Evolutionary conservation across 2,113 vertebrate species (phyloP).

Genomic region (Muntiacus reevesi): DNA sequence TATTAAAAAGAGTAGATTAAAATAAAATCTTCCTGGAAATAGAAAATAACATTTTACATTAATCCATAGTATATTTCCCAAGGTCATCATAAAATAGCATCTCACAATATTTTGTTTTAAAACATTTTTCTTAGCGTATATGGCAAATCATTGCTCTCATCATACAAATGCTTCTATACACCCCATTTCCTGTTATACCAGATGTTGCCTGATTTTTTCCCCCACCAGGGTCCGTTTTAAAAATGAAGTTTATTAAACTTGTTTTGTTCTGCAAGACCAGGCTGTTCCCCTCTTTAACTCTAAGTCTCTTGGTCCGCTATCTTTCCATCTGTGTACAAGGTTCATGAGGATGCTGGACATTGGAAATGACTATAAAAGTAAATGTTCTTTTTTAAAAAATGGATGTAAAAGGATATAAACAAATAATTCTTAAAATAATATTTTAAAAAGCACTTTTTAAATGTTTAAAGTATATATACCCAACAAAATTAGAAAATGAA

Average conservation of each 20-base stretch:
- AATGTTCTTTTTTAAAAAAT: conserved; percentile 40
- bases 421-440: not conserved
- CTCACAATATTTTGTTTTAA: conserved; percentile 72
- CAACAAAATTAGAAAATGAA: conserved; percentile 2
- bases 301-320: conserved; percentile 49
- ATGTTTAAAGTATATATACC: not conserved
- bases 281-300: conserved; percentile 59
- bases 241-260: conserved; percentile 74
- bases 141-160: conserved; percentile 76
- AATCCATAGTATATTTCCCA: conserved; percentile 68
- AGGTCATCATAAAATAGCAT: conserved; percentile 65
- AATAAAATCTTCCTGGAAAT: conserved; percentile 67
- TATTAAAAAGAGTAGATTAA: conserved; percentile 50
- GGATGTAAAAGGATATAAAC: conserved; percentile 18
- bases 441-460: not conserved
- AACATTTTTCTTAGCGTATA: conserved; percentile 73
- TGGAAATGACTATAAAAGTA: conserved; percentile 61
- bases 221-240: conserved; percentile 63
- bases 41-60: conserved; percentile 75
- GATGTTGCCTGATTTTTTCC: conserved; percentile 64
- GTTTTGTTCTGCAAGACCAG: conserved; percentile 63
- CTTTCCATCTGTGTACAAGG: conserved; percentile 63
- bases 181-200: conserved; percentile 77
- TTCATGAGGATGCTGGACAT: conserved; percentile 45
- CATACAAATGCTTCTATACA: conserved; percentile 50